Evolutionary conservation across 2,888 invertebrate species (phyloP), one percentile per base, ranked within the genome.

Genomic region (Tromatobia lineatoria): DNA sequence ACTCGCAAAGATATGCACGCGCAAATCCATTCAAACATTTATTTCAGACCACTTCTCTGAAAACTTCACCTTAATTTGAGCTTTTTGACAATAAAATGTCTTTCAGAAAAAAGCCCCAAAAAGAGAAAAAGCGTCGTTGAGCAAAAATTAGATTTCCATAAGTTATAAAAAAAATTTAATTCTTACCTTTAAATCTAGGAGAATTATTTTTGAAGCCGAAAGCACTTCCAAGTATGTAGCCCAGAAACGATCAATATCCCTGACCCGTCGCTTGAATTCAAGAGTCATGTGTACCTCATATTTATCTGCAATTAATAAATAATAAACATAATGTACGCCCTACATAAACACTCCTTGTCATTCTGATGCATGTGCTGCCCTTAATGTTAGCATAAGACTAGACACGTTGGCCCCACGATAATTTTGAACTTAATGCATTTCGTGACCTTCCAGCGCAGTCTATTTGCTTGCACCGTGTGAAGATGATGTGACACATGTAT

Each of bases 231-330:
- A 94, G 94, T 98, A 98, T 1, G 95, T 95, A 42, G 95, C 91
- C 98, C 98, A 98, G 59, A 95, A 93, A 0, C 93, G 90, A 2
- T 95, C 95, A 69, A 98, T 95, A 71, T 95, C 95, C 87, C 95
- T 95, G 85, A 96, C 94, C 69, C 94, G 94, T 10, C 94, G 93
- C 20, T 94, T 91, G 93, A 96, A 95, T 83, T 96, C 95, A 13
- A 95, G 94, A 59, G 96, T 94, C 74, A 97, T 93, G 74, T 96
- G 95, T 0, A 97, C 96, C 87, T 96, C 96, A 92, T 97, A 97
- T 91, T 97, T 98, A 81, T 94, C 94, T 94, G 70, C 7, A 82
- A 84, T 64, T 66, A 76, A 64, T 71, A 20, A 64, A 64, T 38
- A 64, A 38, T 57, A 11, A 57, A 25, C 25, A 25, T 25, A 1